Base-by-base conservation (phyloP, 2,888 invertebrate species). In the Campopleginae sp. region DNA sequence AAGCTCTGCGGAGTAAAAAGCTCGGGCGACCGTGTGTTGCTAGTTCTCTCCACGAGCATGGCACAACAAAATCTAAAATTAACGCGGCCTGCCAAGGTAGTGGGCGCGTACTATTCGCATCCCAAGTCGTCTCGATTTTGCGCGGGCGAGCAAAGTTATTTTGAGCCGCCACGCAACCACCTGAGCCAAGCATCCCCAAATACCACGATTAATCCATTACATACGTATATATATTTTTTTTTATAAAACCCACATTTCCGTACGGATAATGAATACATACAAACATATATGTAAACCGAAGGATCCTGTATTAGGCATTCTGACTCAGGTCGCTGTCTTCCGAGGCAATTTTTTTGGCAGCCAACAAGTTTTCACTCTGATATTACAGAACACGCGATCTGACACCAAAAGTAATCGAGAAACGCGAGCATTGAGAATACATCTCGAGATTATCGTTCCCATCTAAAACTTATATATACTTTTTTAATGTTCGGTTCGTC, bases 141-240 rank as follows among this genome's bases (percentile, higher is more conserved):
- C 93, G 93, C 93, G 93, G 93, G 93, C 93, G 93, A 93, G 84
- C 87, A 88, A 54, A 87, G 88, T 90, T 93, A 93, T 93, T 93
- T 92, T 88, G 87, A 88, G 92, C 88, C 90, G 91, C 93, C 93
- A 92, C 93, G 93, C 93, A 93, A 93, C 93, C 93, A 93, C 93
- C 93, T 93, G 93, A 93, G 92, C 90, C 89, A 90, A 92, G 89
- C 91, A 91, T 92, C 92, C 91, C 92, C 91, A 91, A 93, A 93
- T 92, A 92, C 89, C 90, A 89, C 88, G 89, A 90, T 91, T 90
- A 92, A 89, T 92, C 86, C 89, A 80, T 84, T 87, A 54, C 63
- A 76, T 42, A 48, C 46, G 58, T 72, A 72, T 65, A 51, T 61
- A 44, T 42, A n/a, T n/a, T n/a, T 10, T 74, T 74, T 17, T 19